phyloP scores from a whole-genome alignment of 2,113 vertebrate genomes.

The Larimichthys crocea region DNA sequence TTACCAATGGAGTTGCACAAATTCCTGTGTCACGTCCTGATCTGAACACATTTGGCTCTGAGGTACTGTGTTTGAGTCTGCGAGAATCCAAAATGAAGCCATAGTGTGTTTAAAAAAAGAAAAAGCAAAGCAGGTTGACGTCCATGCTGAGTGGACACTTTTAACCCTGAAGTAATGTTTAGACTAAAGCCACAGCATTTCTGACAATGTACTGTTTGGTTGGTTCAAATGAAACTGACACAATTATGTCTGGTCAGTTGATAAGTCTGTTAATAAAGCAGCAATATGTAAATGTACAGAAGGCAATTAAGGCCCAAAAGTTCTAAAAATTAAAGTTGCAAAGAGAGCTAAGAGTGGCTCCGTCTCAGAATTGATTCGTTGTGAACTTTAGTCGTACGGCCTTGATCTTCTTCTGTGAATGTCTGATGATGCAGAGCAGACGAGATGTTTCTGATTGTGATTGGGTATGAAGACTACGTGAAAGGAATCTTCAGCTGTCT shows the following conservation, averaged over 20 bases:
- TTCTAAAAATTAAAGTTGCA: slow-evolving; percentile 1
- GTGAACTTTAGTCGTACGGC: slow-evolving; percentile 7
- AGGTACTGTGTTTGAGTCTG: slow-evolving; percentile 30
- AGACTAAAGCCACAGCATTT: slow-evolving; percentile 24
- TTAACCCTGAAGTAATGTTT: slow-evolving; percentile 7
- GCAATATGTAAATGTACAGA: slow-evolving; percentile 43
- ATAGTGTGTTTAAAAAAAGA: slow-evolving; percentile 19
- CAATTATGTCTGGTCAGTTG: slow-evolving; percentile 16
- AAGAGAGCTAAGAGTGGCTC: background rate
- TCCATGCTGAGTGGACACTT: slow-evolving; percentile 7
- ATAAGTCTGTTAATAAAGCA: slow-evolving; percentile 31
- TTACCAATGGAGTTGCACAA: slow-evolving; percentile 28
- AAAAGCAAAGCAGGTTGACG: background rate
- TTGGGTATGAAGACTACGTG: slow-evolving; percentile 27
- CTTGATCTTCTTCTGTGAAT: slow-evolving; percentile 28
- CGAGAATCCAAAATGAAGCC: slow-evolving; percentile 49
- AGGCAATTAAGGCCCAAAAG: slow-evolving; percentile 11
- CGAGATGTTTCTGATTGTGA: slow-evolving; percentile 44
- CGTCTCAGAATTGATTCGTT: background rate
- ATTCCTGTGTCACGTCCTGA: slow-evolving; percentile 28
- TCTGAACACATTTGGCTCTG: slow-evolving; percentile 39
- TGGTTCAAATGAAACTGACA: slow-evolving; percentile 37
- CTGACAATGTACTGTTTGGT: slow-evolving; percentile 27
- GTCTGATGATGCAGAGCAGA: slow-evolving; percentile 13
- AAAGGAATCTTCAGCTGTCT: slow-evolving; percentile 44